Percentiles rank a stretch among this genome's conserved stretches.
Evolutionary conservation across 2,888 invertebrate species (phyloP).

Genomic region (Lycocerus yunnanus): DNA sequence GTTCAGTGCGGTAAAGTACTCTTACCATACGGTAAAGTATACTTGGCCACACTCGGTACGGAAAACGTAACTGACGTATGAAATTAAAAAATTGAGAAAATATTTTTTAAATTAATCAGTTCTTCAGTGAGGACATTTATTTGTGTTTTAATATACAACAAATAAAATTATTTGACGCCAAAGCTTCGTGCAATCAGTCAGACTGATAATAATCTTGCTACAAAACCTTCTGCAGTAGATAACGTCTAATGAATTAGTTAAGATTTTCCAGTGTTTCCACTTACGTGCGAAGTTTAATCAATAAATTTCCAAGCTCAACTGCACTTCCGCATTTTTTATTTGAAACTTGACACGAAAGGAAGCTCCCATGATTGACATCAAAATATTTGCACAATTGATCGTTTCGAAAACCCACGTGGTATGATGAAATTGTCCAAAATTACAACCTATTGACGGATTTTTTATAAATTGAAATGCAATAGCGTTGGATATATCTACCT

Average conservation of each 20-base stretch:
- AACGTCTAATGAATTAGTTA: neutral
- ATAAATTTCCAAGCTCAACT: neutral
- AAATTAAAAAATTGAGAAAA: too few species aligned
- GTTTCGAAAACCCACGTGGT: neutral
- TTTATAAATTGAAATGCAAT: neutral
- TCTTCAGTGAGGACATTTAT: neutral
- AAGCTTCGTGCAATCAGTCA: neutral
- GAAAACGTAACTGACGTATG: too few species aligned
- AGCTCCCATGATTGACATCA: neutral
- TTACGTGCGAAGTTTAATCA: neutral
- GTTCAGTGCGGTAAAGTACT: too few species aligned
- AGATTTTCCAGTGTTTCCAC: neutral
- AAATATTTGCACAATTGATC: neutral
- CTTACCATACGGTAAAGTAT: too few species aligned
- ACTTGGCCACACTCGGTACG: too few species aligned
- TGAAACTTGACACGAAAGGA: neutral
- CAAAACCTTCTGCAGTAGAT: neutral
- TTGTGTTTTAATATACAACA: neutral
- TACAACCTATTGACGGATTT: neutral
- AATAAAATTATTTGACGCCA: neutral
- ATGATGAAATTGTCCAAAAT: neutral
- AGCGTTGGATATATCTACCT: neutral
- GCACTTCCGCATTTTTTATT: neutral
- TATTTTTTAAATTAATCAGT: too few species aligned
- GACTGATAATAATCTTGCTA: neutral